phyloP scores from a whole-genome alignment of 2,113 vertebrate genomes.

The Nothobranchius kuhntae region DNA sequence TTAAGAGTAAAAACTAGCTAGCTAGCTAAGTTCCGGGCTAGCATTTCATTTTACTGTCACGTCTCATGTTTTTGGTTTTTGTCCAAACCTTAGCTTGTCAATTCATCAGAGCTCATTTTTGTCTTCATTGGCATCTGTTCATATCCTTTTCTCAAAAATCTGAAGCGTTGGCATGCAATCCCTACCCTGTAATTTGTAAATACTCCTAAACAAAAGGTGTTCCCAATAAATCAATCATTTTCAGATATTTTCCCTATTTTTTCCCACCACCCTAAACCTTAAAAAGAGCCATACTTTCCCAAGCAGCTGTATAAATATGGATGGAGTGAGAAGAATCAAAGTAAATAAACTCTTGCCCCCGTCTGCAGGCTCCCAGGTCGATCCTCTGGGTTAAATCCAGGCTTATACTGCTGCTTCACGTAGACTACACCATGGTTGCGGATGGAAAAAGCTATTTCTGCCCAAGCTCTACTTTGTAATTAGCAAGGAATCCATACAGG shows the following conservation, averaged over 20 bases:
- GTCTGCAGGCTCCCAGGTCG: conserved; percentile 34
- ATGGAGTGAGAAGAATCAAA: not conserved
- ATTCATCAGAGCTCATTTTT: too few species aligned
- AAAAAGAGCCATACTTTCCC: conserved; percentile 47
- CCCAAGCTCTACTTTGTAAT: conserved; percentile 64
- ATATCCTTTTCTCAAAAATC: too few species aligned
- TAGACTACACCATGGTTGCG: conserved; percentile 49
- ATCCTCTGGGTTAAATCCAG: conserved; percentile 55
- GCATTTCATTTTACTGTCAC: too few species aligned
- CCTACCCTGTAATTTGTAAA: not conserved
- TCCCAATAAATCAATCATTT: conserved; percentile 28
- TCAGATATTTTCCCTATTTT: conserved; percentile 6
- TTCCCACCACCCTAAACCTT: conserved; percentile 42
- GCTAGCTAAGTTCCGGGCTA: too few species aligned
- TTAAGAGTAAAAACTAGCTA: too few species aligned
- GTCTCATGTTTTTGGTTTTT: too few species aligned
- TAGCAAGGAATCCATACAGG: conserved; percentile 60
- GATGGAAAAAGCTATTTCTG: conserved; percentile 64
- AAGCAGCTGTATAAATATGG: conserved; percentile 45
- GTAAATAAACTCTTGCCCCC: conserved; percentile 42
- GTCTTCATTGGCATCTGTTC: too few species aligned
- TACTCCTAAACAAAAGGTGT: not conserved
- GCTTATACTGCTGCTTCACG: conserved; percentile 58
- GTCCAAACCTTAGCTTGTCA: too few species aligned
- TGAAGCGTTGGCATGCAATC: too few species aligned